A percentile compares a stretch with the other conserved stretches of the same genome.
Evolutionary conservation across 2,888 invertebrate species (phyloP).

Genomic region (Congeria kusceri): DNA sequence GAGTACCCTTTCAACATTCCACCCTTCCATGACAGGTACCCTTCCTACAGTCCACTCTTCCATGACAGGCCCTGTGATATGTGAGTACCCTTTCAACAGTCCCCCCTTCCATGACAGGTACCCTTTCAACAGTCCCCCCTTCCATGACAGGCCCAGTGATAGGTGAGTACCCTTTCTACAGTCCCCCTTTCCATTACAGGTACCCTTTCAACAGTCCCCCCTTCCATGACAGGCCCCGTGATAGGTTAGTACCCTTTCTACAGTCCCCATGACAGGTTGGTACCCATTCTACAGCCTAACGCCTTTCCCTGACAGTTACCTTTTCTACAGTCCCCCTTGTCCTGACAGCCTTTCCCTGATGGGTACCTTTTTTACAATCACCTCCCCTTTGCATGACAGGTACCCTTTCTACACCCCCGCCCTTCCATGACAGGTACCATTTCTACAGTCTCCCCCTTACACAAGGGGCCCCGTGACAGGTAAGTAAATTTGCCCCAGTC

Average conservation of each 20-base stretch:
- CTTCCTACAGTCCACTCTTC: constrained; percentile 97
- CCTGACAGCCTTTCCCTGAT: too few species aligned
- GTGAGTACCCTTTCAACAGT: constrained; percentile 92
- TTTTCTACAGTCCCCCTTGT: too few species aligned
- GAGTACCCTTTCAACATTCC: constrained; percentile 93
- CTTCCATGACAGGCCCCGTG: constrained; percentile 96
- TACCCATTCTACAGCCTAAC: constrained; percentile 97
- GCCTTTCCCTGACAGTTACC: constrained; percentile 97
- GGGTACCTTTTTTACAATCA: constrained; percentile 98
- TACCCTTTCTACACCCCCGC: too few species aligned
- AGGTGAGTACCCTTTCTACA: not conserved
- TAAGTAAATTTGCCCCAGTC: too few species aligned
- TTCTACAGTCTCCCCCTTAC: too few species aligned
- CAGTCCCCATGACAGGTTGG: too few species aligned
- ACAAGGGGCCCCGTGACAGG: too few species aligned
- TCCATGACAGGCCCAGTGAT: too few species aligned
- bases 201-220: constrained; percentile 95
- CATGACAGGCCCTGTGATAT: constrained; percentile 96
- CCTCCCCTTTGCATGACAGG: too few species aligned
- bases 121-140: constrained; percentile 61
- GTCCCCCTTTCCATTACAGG: not conserved
- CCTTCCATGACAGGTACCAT: too few species aligned
- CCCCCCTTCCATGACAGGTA: constrained; percentile 97
- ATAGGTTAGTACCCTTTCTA: too few species aligned
- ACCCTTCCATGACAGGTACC: constrained; percentile 96